Base-by-base conservation (phyloP, 1,140 invertebrate species). In the Drosophila orosa region DNA sequence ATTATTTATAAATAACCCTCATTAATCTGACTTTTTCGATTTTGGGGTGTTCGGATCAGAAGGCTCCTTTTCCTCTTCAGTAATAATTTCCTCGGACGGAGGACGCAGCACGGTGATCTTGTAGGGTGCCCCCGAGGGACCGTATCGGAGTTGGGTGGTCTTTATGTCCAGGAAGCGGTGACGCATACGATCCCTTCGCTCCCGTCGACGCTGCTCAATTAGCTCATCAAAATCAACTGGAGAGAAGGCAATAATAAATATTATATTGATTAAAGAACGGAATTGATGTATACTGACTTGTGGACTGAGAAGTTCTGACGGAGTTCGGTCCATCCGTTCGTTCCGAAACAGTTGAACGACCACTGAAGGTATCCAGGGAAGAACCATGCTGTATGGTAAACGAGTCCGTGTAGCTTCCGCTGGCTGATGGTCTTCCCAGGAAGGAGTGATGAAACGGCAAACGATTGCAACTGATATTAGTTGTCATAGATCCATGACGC, bases 141-240 rank as follows among this genome's bases (percentile, higher is more conserved):
- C 42, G 17, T 47, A 37, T 2, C 56, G 48, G 2, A 44, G 63
- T 15, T 74, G 78, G 24, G 55, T 82, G n/a, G 44, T 29, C 0
- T 61, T 76, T 52, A 89, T 65, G n/a, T 68, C 61, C 6, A 72
- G 45, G 29, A 80, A 84, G 0, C 85, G 84, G 22, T 89, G 40
- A 10, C 84, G 80, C 56, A 90, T 37, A 3, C 84, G 77, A 3
- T 89, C 84, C 15, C 50, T 44, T 4, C 80, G 66, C 40, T 89
- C 85, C 6, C 25, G 65, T 17, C 71, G 61, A 2, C 84, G 84
- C 37, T 74, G 76, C 29, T 90, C 77, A 8, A 84, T 89, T 1
- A 89, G 48, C 37, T 80, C 80, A 31, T 89, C 75, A 12, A 89
- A 71, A 37, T 78, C 73, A 29, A 89, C 84, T 71, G 2, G 3